Base-by-base conservation (phyloP, 2,888 invertebrate species). In the Neoscelio sp. region DNA sequence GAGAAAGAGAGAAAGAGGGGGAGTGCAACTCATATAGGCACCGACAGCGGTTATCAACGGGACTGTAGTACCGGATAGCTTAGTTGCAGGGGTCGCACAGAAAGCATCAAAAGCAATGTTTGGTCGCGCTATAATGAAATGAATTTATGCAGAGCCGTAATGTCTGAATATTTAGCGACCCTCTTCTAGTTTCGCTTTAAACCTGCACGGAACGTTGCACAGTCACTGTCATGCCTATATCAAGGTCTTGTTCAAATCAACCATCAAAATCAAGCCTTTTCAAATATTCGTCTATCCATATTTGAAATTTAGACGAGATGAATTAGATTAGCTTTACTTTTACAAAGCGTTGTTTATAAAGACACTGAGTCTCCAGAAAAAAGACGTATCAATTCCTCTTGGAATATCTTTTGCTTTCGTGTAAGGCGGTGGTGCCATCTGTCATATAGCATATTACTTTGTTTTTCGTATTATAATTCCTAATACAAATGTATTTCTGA, bases 81-180 rank as follows among this genome's bases (percentile, higher is more conserved):
- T 78, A 80, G 81, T 81, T 78, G 80, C 81, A 75, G 65, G 80
- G 80, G 82, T 82, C 82, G 86, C 83, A 83, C 82, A 86, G 88
- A 88, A 88, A 89, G 88, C 89, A 89, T 89, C 89, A 89, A 89
- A 92, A 92, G 92, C 92, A 92, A 92, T 92, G 92, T 92, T 92
- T 92, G 92, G 92, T 92, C 92, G 92, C 91, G 92, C 89, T 88
- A 88, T 92, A 92, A 92, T 92, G 92, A 92, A 92, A 92, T 92
- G 92, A 92, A 92, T 92, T 92, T 92, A 92, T 92, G 92, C 92
- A 92, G 92, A 92, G 92, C 92, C 92, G 92, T 92, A 92, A 92
- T 92, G 92, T 92, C 92, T 89, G 89, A 89, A 89, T 89, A 89
- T 89, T 89, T 88, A 89, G 88, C 87, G 85, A 89, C 88, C 89